Evolutionary conservation across 2,888 invertebrate genomes (phyloP), one percentile per base, ranked within the genome.

Genomic region (Leptinotarsa peninsularis): DNA sequence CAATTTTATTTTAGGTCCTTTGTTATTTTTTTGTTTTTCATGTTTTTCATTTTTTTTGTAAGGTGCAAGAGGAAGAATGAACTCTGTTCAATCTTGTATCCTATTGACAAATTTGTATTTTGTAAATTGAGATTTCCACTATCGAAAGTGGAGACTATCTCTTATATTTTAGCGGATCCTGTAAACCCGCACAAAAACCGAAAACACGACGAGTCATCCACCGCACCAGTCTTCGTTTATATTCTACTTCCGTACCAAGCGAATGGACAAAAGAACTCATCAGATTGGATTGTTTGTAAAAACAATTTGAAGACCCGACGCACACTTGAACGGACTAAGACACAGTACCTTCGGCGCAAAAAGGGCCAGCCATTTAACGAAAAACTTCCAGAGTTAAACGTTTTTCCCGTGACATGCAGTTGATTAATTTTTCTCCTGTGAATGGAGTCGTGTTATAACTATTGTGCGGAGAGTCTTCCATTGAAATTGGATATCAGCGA

Each of bases 251-350:
- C 63, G 43, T 43, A 63, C 63, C 2, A 33, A 43, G 63, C 63
- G 43, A 63, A 63, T 49, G 68, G 75, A 75, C 72, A 72, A 71
- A 66, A 69, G 72, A 75, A 72, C 72, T 75, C 75, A 75, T 75
- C 72, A 75, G 75, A 75, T 66, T 52, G 69, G 75, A 75, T 75
- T 75, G 75, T 72, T 75, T 69, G 72, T 69, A 75, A 75, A 75
- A 75, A 72, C 75, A 72, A 75, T 75, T 72, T 49, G 72, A 75
- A 68, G 72, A 75, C 63, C 72, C 66, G 66, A 72, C 74, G 56
- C 67, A 69, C 66, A 66, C 69, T 72, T 54, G 23, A 72, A 69
- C 56, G 72, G 54, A 75, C 63, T 72, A 72, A 75, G 75, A 75
- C 67, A 49, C 72, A 66, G 66, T 56, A 54, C 66, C 49, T 68